phyloP scores from a whole-genome alignment of 2,113 vertebrate genomes.

The Aix galericulata region DNA sequence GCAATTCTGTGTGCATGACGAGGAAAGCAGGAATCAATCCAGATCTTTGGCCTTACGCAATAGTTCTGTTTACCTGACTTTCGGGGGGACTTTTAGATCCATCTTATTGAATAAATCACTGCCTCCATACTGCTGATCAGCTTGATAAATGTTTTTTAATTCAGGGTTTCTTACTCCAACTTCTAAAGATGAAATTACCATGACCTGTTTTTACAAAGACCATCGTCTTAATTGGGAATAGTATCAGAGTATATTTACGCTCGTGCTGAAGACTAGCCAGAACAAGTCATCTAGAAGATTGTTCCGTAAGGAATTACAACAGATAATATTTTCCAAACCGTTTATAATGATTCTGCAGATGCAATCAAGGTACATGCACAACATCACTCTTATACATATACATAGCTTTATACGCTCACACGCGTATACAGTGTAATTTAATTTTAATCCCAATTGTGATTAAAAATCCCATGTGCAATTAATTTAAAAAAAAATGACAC shows the following conservation, averaged over 20 bases:
- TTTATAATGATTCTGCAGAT: neutral
- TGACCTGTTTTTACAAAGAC: neutral
- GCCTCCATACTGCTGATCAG: neutral
- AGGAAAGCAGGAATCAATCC: neutral
- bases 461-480: neutral
- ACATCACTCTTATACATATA: neutral
- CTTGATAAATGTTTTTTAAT: neutral
- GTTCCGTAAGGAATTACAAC: neutral
- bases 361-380: neutral
- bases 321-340: neutral
- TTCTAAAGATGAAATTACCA: neutral
- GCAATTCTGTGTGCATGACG: rapidly evolving
- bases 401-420: neutral
- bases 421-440: neutral
- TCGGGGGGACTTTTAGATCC: neutral
- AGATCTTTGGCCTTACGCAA: neutral
- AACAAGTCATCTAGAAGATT: neutral
- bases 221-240: neutral
- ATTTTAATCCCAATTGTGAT: neutral
- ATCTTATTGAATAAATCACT: neutral
- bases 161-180: neutral
- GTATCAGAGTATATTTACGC: neutral
- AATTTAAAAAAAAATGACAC: neutral
- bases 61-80: neutral
- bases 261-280: neutral